phyloP scores from a whole-genome alignment of 2,113 vertebrate genomes.

The Paedocypris sp. region DNA sequence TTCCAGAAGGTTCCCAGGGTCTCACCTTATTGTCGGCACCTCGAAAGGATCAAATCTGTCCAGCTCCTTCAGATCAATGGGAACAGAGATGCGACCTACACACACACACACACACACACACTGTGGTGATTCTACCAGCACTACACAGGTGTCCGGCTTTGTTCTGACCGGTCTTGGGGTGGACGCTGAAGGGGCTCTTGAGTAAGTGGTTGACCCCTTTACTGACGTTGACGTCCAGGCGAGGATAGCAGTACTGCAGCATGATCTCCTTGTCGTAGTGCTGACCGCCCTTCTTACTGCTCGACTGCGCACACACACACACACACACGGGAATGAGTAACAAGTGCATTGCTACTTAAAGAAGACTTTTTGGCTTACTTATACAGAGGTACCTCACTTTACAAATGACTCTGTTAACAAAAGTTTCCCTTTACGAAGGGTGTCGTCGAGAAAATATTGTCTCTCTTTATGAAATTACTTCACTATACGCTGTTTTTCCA shows the following conservation, averaged over 20 bases:
- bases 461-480: too few species aligned
- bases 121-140: background rate
- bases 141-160: background rate
- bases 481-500: too few species aligned
- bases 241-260: conserved; percentile 93
- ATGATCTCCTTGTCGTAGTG: conserved; percentile 77
- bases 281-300: conserved; percentile 32
- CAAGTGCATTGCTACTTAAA: background rate
- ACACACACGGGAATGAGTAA: background rate
- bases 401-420: too few species aligned
- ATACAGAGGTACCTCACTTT: too few species aligned
- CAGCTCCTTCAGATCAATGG: conserved; percentile 74
- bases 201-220: conserved; percentile 88
- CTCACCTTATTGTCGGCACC: conserved; percentile 85
- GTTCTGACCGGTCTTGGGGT: conserved; percentile 82
- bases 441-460: too few species aligned
- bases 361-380: background rate
- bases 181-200: conserved; percentile 94
- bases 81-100: conserved; percentile 84
- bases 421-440: too few species aligned
- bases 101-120: too few species aligned
- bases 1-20: background rate
- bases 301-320: background rate
- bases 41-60: conserved; percentile 82
- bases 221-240: conserved; percentile 88